Percentiles rank a stretch among this genome's conserved stretches.
These are phyloP conservation scores for Brachionus koreanus DNA, from an alignment of 1,140 invertebrate genomes.

Conservation along the genomic window DNA sequence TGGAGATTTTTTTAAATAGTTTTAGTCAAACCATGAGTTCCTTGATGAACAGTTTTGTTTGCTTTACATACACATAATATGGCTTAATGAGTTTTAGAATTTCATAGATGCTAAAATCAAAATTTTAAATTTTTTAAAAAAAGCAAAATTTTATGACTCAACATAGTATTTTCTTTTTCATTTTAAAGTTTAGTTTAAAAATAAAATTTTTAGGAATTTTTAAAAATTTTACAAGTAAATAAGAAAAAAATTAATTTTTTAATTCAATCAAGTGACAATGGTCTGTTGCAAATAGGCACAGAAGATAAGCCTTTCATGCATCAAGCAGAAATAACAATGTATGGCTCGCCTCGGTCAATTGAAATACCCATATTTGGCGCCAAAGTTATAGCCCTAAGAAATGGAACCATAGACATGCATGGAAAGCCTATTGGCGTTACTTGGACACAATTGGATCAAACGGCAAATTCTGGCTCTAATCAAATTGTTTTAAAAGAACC, in stretches of 20 bases:
- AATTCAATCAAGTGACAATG: conserved; percentile 39
- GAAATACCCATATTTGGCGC: conserved; percentile 47
- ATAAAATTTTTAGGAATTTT: not conserved
- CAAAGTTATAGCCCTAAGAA: conserved; percentile 45
- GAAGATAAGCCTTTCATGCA: conserved; percentile 46
- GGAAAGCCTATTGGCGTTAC: conserved; percentile 48
- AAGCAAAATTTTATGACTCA: too few relatives aligned
- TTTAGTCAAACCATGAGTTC: too few relatives aligned
- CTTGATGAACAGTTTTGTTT: too few relatives aligned
- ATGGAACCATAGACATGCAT: conserved; percentile 47
- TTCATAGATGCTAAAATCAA: too few relatives aligned
- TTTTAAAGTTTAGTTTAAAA: not conserved
- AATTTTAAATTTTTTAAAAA: too few relatives aligned
- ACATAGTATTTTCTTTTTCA: too few relatives aligned
- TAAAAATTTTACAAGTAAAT: not conserved
- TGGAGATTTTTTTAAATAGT: too few relatives aligned
- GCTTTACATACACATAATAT: too few relatives aligned
- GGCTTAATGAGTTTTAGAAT: too few relatives aligned
- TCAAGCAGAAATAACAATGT: conserved; percentile 44
- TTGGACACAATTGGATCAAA: conserved; percentile 51
- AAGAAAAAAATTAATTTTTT: not conserved
- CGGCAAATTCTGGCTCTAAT: conserved; percentile 47
- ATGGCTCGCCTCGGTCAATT: conserved; percentile 37
- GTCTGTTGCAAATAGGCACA: conserved; percentile 45
- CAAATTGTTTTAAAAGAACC: conserved; percentile 47